phyloP scores from a whole-genome alignment of 2,888 invertebrate genomes.

The Gymnosoma rotundatum region DNA sequence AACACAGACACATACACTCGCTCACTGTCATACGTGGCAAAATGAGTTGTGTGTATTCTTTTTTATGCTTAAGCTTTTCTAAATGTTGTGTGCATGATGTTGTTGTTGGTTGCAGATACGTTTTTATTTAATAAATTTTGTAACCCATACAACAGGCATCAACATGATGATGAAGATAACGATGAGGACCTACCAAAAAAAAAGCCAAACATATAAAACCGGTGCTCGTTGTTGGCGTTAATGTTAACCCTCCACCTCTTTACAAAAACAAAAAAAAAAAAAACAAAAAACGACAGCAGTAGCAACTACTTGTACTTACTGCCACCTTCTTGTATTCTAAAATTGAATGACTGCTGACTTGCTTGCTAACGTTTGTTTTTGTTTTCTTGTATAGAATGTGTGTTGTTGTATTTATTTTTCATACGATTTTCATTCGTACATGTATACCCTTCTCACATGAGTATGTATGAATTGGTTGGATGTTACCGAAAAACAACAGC shows the following conservation, averaged over 20 bases:
- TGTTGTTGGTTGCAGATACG: constrained; percentile 9
- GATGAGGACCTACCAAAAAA: constrained; percentile 2
- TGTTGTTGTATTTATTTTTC: constrained; percentile 61
- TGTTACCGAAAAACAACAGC: constrained; percentile 59
- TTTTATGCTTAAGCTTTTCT: not conserved
- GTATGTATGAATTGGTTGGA: constrained; percentile 66
- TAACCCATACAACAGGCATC: constrained; percentile 50
- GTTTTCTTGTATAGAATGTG: constrained; percentile 38
- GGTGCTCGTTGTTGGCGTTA: constrained; percentile 53
- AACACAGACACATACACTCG: constrained; percentile 17
- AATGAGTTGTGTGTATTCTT: constrained; percentile 30
- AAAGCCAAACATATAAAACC: constrained; percentile 36
- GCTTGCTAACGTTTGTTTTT: constrained; percentile 8
- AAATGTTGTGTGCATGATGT: constrained; percentile 46
- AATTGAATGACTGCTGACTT: constrained; percentile 21
- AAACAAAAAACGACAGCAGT: constrained; percentile 4
- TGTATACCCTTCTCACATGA: constrained; percentile 68
- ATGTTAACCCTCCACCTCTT: constrained; percentile 50
- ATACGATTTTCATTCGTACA: constrained; percentile 63
- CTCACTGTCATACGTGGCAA: constrained; percentile 12
- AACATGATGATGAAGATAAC: constrained; percentile 24
- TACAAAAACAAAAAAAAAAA: not conserved
- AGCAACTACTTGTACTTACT: constrained; percentile 28
- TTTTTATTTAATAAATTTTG: constrained; percentile 54
- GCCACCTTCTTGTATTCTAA: constrained; percentile 19